Evolutionary conservation across 2,888 invertebrate genomes (phyloP), one percentile per base, ranked within the genome.

Genomic region (Tiliacea citrago): DNA sequence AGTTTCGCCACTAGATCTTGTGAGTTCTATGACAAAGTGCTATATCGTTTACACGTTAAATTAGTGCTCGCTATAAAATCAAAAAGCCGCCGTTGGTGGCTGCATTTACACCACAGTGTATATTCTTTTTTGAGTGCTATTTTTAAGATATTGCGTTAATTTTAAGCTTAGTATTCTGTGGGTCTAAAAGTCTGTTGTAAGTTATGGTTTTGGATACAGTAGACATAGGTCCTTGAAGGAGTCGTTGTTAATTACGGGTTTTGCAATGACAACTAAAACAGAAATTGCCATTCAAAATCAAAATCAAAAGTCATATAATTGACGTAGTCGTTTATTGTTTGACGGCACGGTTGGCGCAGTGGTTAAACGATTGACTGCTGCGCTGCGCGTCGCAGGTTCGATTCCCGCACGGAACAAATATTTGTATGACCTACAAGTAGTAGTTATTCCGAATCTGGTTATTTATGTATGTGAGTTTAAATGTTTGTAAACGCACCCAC

Each of bases 31-130:
- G 93, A 93, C 92, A 93, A 91, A 92, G 90, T 90, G 88, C 86
- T 89, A 82, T 86, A 86, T 83, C 88, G 89, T 89, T 92, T 91
- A 90, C 88, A 91, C 89, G 88, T 88, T 85, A 92, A 93, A 93
- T 93, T 93, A 92, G 90, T 91, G 90, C 85, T 85, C 79, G 90
- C 92, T 92, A 93, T 92, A 92, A 93, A 93, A 93, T 93, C 93
- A 93, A 91, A 92, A 91, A 91, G 91, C 89, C 83, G 80, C 88
- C 83, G 81, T 81, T 80, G 79, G 57, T n/a, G 77, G 67, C 71
- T 16, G 24, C 75, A 47, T 18, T 90, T 45, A 91, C 90, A 92
- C 90, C 78, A 85, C 57, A 49, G 16, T 10, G 69, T 67, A 65
- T 39, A 29, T n/a, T 47, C 4, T 2, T 24, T 29, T 29, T 13